Percentiles rank a stretch among this genome's conserved stretches.
Evolutionary conservation across 2,113 vertebrate species (phyloP).

Genomic region (Dasypus novemcinctus): DNA sequence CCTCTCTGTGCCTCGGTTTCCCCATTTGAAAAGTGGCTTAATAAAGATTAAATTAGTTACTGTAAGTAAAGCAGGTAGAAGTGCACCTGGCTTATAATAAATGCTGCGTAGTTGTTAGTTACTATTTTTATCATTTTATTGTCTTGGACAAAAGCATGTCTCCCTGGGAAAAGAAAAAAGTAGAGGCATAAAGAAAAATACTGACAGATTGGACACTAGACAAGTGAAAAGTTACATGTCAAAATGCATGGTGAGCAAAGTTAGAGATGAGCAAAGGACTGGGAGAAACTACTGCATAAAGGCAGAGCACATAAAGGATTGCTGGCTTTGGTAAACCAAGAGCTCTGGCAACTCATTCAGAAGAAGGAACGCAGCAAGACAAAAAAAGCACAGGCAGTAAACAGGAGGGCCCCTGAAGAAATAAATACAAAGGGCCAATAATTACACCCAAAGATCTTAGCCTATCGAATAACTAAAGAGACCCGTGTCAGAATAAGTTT

Average conservation of each 20-base stretch:
- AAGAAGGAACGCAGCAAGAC: neutral
- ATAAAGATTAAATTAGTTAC: neutral
- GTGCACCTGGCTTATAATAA: neutral
- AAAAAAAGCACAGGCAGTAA: neutral
- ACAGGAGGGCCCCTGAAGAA: neutral
- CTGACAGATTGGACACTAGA: accelerated
- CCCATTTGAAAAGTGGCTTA: neutral
- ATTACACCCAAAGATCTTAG: neutral
- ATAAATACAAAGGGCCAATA: neutral
- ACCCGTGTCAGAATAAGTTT: neutral
- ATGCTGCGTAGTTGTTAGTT: neutral
- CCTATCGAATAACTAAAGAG: neutral
- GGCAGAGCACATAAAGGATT: accelerated
- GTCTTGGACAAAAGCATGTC: neutral
- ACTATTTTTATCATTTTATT: neutral
- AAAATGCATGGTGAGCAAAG: neutral
- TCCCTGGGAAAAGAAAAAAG: neutral
- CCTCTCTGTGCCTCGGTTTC: neutral
- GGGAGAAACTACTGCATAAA: neutral
- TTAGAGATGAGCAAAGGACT: neutral
- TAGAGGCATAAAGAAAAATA: neutral
- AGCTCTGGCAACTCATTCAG: neutral
- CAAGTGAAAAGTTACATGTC: neutral
- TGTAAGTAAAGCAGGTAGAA: neutral
- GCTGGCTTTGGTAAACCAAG: neutral